Conservation (phyloP, 2,113 vertebrate genomes). For the Psophia crepitans region DNA sequence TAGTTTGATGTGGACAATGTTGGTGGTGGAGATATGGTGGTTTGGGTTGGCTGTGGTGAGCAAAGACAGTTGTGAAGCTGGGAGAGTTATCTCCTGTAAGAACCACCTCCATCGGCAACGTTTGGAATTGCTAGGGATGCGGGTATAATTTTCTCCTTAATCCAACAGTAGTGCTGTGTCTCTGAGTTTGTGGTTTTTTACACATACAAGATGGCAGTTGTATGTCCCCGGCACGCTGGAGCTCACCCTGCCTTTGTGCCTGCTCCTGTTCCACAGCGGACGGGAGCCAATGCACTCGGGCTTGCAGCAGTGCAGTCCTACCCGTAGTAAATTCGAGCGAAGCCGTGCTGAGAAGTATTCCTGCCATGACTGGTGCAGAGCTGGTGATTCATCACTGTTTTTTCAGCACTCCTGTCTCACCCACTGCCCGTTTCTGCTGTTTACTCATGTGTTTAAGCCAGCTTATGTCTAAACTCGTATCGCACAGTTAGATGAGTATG, state of each 20-base stretch:
- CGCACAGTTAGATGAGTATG: not conserved
- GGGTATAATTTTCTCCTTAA: not conserved
- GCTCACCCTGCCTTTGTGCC: not conserved
- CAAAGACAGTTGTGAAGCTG: not conserved
- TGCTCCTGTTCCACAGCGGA: not conserved
- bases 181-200: not conserved
- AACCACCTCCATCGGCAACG: not conserved
- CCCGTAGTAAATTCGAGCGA: not conserved
- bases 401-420: not conserved
- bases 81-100: not conserved
- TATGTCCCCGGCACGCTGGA: not conserved
- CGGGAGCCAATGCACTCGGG: not conserved
- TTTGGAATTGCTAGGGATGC: not conserved
- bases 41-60: not conserved
- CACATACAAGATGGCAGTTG: not conserved
- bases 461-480: not conserved
- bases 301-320: not conserved
- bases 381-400: not conserved
- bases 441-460: not conserved
- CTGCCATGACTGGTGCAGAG: not conserved
- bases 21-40: not conserved
- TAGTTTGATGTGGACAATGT: not conserved
- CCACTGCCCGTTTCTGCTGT: not conserved
- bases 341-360: not conserved
- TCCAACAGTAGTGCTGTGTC: not conserved